A percentile compares a stretch with the other conserved stretches of the same genome.
phyloP scores from a whole-genome alignment of 2,113 vertebrate species.

The Cyrtonyx montezumae region DNA sequence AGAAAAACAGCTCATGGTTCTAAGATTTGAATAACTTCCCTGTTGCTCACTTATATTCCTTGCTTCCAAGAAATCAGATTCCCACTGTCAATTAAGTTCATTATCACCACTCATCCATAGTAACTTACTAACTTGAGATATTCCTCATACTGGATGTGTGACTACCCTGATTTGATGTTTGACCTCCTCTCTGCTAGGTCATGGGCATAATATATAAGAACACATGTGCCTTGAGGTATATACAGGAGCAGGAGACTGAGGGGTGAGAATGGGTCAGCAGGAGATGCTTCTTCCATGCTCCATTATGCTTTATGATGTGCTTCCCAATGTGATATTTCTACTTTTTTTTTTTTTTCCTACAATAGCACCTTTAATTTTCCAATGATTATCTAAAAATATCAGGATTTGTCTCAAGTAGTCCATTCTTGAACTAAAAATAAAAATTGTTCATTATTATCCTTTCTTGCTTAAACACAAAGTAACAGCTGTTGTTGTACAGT shows the following conservation, averaged over 20 bases:
- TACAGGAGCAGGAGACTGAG: neutral
- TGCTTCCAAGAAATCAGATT: constrained; percentile 39
- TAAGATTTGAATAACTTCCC: constrained; percentile 5
- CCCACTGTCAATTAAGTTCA: neutral
- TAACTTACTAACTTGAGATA: neutral
- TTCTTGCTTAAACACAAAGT: neutral
- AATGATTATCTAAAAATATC: neutral
- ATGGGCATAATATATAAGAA: neutral
- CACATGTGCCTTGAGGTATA: neutral
- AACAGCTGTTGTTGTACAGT: neutral
- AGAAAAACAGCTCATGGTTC: neutral
- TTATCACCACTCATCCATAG: constrained; percentile 32
- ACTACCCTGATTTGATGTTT: neutral
- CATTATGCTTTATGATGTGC: neutral
- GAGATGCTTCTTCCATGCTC: neutral
- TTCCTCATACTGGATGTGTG: neutral
- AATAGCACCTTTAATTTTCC: neutral
- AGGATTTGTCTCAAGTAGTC: neutral
- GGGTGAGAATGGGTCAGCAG: neutral
- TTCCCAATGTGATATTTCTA: neutral
- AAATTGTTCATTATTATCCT: neutral
- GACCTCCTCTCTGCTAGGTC: neutral
- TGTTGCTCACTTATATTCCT: constrained; percentile 12
- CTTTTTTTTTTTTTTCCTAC: neutral
- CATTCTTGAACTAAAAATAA: neutral